Evolutionary conservation across 2,797 vertebrate genomes (phyloP), one percentile per base, ranked within the genome.

Genomic region (Falco berigora): DNA sequence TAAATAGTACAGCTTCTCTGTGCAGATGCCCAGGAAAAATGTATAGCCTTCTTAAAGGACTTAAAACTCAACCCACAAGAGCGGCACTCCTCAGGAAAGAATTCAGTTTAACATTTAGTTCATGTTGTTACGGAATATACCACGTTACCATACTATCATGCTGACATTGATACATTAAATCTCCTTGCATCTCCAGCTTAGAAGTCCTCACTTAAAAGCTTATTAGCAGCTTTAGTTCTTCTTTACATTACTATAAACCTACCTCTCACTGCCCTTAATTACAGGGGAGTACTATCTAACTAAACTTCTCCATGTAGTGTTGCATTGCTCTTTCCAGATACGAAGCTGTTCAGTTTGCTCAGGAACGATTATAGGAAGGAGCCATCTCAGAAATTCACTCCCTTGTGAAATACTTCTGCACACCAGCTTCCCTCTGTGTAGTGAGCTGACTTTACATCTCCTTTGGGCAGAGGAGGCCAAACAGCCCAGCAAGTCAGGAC

Each of bases 251-350:
- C 36, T 34, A 24, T 14, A 34, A 88, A 69, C 86, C 78, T 42
- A 52, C 32, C 36, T 49, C 76, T 81, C 25, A 1, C 61, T 71
- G 40, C 46, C 64, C 68, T 91, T 82, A 67, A 90, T 83, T 83
- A 81, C 61, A 68, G 80, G 64, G 34, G 18, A 77, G 44, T 8
- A 42, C 24, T 9, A 23, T 25, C 36, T 44, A 7, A 15, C 15
- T 36, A 8, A 2, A 2, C 3, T 2, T 13, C 22, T n/a, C 22
- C 1, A 2, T 5, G 17, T 9, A 24, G 58, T 2, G 5, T 20
- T 56, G 38, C 9, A 13, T 0, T 5, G 17, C 61, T 53, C 74
- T 36, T 74, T 23, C 47, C 68, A 42, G 32, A 64, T 2, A 38
- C 6, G 56, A 49, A 82, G 32, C 36, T 28, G 21, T 10, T 56